Evolutionary conservation across 1,140 invertebrate genomes (phyloP).

Genomic region (Ditylenchus dipsaci): DNA sequence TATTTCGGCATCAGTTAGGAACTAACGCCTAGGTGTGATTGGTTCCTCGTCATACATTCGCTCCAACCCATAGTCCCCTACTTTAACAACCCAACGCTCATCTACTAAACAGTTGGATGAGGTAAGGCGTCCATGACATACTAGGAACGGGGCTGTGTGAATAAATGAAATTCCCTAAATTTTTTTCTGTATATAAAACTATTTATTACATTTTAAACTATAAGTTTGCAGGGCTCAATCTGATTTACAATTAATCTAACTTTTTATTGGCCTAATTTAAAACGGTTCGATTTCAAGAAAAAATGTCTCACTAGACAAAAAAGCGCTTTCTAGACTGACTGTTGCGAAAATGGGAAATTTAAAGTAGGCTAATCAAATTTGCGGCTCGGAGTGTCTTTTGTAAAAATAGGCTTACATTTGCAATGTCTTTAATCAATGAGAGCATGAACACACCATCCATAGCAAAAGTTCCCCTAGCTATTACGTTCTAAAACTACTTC

Average conservation of each 20-base stretch:
- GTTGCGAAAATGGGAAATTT: no score
- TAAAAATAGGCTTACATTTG: constrained; percentile 24
- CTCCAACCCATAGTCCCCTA: constrained; percentile 38
- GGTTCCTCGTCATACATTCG: constrained; percentile 12
- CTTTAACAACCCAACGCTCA: constrained; percentile 53
- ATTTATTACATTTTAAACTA: no score
- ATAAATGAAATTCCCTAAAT: constrained; percentile 39
- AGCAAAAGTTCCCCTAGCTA: constrained; percentile 12
- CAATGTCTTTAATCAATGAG: constrained; percentile 25
- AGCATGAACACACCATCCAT: constrained; percentile 27
- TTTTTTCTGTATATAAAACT: no score
- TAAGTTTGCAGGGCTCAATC: not conserved
- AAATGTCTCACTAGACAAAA: no score
- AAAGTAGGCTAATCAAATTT: no score
- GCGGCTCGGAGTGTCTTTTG: not conserved
- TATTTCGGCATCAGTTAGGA: not conserved
- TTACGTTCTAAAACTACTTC: constrained; percentile 13
- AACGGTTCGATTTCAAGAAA: not conserved
- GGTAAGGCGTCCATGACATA: constrained; percentile 45
- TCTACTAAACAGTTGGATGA: constrained; percentile 51
- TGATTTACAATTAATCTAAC: no score
- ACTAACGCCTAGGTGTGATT: not conserved
- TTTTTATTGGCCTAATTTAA: not conserved
- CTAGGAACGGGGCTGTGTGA: constrained; percentile 37
- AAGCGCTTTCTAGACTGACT: no score